Evolutionary conservation across 2,113 vertebrate genomes (phyloP).

Genomic region (Ancistrus triradiatus): DNA sequence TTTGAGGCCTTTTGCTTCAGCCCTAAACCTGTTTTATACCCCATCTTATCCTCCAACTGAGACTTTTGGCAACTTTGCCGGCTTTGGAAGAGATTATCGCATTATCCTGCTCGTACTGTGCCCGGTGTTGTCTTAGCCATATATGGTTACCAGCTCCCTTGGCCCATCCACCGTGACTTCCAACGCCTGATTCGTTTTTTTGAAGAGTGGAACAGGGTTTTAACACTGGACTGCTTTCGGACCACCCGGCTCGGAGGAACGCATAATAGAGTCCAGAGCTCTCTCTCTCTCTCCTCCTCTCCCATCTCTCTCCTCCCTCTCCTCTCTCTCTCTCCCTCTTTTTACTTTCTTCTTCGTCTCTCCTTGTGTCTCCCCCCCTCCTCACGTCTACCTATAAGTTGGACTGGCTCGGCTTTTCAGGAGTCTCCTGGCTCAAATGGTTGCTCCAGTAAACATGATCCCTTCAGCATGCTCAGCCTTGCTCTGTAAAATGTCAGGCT

Average conservation of each 20-base stretch:
- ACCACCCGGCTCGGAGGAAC: slow-evolving; percentile 52
- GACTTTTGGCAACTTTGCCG: slow-evolving; percentile 7
- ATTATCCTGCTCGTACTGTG: neutral
- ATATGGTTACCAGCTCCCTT: slow-evolving; percentile 51
- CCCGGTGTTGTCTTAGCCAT: slow-evolving; percentile 39
- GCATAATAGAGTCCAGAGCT: slow-evolving; percentile 56
- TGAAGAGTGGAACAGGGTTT: slow-evolving; percentile 46
- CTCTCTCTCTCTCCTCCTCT: slow-evolving; percentile 21
- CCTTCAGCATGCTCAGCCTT: neutral
- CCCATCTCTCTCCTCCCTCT: no score
- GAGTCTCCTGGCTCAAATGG: slow-evolving; percentile 40
- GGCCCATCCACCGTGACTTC: slow-evolving; percentile 28
- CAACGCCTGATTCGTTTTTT: slow-evolving; percentile 45
- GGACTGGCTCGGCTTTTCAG: slow-evolving; percentile 35
- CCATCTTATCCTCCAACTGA: no score
- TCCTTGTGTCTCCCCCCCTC: slow-evolving; percentile 14
- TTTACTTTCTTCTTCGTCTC: no score
- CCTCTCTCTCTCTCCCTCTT: slow-evolving; percentile 18
- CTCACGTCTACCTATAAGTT: slow-evolving; percentile 44
- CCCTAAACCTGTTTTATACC: no score
- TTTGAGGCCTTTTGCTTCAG: no score
- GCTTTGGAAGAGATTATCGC: slow-evolving; percentile 9
- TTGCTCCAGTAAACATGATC: slow-evolving; percentile 44
- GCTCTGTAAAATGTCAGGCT: slow-evolving; percentile 22
- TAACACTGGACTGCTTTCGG: slow-evolving; percentile 50